Base-by-base conservation (phyloP, 2,888 invertebrate species). In the Tinea semifulvella region DNA sequence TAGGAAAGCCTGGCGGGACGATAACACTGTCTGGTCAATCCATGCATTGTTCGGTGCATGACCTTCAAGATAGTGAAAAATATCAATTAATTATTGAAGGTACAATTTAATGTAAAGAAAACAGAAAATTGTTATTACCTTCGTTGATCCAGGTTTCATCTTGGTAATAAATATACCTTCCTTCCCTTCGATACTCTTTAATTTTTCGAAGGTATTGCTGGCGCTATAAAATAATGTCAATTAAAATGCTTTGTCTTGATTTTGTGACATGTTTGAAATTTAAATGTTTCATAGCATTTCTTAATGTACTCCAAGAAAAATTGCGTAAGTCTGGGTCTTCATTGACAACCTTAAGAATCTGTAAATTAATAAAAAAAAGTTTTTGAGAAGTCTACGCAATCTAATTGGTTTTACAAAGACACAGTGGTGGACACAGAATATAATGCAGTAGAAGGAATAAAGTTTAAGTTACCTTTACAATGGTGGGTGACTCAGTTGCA, bases 401-500 rank as follows among this genome's bases (percentile, higher is more conserved):
- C 31, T 46, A 49, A 49, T 51, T 49, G n/a, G n/a, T n/a, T n/a
- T n/a, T n/a, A n/a, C n/a, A n/a, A n/a, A n/a, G n/a, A n/a, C n/a
- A n/a, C n/a, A 43, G 48, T 48, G 45, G 42, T 38, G 46, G 39
- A 48, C 39, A 46, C 47, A 48, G 46, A 48, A 48, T n/a, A n/a
- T n/a, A n/a, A n/a, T n/a, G n/a, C 44, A 50, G 47, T 48, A 46
- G 46, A 42, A 48, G 44, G 45, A 46, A 47, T 44, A 47, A n/a
- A n/a, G n/a, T 38, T 48, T 36, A 46, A 45, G 44, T 49, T 47
- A 50, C 48, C 47, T 50, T 52, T 50, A 39, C 46, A 48, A 53
- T 52, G 50, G 52, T 51, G 50, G 50, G 50, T 47, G 49, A 7
- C 51, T 52, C 50, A 51, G 51, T 52, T 50, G 47, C 49, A 50